Evolutionary conservation across 2,113 vertebrate genomes (phyloP).

Genomic region (Rhegmatorhina hoffmannsi): DNA sequence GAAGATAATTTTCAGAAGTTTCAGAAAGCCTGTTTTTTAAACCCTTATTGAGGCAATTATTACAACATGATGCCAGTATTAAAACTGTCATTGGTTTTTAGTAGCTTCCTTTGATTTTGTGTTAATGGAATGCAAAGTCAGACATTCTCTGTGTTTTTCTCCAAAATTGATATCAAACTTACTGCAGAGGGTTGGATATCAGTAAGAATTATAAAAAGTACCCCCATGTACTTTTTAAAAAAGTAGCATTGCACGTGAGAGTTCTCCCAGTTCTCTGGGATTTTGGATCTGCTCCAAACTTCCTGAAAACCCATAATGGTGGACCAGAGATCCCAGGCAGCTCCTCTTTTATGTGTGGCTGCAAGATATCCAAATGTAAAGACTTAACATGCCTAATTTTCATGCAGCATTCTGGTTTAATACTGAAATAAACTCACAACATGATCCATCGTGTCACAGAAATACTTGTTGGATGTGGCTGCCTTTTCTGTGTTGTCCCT

Average conservation of each 20-base stretch:
- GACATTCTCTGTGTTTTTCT: not conserved
- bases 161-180: not conserved
- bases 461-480: not conserved
- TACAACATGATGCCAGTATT: not conserved
- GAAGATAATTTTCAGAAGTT: not conserved
- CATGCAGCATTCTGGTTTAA: not conserved
- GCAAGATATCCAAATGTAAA: not conserved
- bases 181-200: not conserved
- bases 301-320: not conserved
- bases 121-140: not conserved
- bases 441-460: not conserved
- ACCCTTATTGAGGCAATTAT: not conserved
- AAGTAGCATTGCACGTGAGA: not conserved
- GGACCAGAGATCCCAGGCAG: not conserved
- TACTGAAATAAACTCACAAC: not conserved
- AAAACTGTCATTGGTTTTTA: not conserved
- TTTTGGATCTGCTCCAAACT: not conserved
- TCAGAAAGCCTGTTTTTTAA: not conserved
- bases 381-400: not conserved
- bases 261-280: not conserved
- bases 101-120: not conserved
- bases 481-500: not conserved
- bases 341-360: not conserved
- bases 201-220: not conserved
- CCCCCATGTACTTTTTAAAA: not conserved